These are phyloP conservation scores for Sinonovacula constricta DNA, from an alignment of 1,140 invertebrate species.

Conservation along the genomic window DNA sequence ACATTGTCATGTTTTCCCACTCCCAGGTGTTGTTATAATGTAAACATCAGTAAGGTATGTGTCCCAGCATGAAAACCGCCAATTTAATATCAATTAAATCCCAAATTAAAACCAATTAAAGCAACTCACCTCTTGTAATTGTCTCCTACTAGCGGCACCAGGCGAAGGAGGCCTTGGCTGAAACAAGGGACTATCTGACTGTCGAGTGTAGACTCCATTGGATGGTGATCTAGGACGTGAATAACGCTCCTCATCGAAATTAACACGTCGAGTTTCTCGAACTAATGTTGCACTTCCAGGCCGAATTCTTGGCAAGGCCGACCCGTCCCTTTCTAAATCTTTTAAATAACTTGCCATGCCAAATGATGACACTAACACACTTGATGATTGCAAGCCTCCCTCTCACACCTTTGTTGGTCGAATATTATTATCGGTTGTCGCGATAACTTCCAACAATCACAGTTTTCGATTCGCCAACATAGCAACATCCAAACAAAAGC, in stretches of 20 bases:
- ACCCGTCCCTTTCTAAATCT: slow-evolving; percentile 51
- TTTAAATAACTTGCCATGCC: slow-evolving; percentile 62
- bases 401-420: background rate
- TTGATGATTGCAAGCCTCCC: background rate
- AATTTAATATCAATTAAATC: slow-evolving; percentile 4
- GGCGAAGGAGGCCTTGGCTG: slow-evolving; percentile 58
- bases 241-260: slow-evolving; percentile 48
- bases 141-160: slow-evolving; percentile 30
- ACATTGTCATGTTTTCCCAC: background rate
- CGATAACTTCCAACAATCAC: slow-evolving; percentile 19
- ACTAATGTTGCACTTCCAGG: slow-evolving; percentile 11
- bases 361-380: background rate
- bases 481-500: slow-evolving; percentile 47
- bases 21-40: slow-evolving; percentile 23
- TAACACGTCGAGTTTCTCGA: slow-evolving; percentile 24
- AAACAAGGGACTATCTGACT: slow-evolving; percentile 42
- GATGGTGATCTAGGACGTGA: slow-evolving; percentile 13
- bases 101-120: slow-evolving; percentile 7
- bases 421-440: slow-evolving; percentile 25
- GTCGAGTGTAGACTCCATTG: background rate
- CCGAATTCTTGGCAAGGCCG: slow-evolving; percentile 55
- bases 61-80: background rate
- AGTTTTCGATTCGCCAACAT: slow-evolving; percentile 34
- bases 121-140: slow-evolving; percentile 46
- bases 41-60: slow-evolving; percentile 31